Percentiles rank a stretch among this genome's conserved stretches.
phyloP scores from a whole-genome alignment of 2,797 vertebrate species.

The Etheostoma perlongum region DNA sequence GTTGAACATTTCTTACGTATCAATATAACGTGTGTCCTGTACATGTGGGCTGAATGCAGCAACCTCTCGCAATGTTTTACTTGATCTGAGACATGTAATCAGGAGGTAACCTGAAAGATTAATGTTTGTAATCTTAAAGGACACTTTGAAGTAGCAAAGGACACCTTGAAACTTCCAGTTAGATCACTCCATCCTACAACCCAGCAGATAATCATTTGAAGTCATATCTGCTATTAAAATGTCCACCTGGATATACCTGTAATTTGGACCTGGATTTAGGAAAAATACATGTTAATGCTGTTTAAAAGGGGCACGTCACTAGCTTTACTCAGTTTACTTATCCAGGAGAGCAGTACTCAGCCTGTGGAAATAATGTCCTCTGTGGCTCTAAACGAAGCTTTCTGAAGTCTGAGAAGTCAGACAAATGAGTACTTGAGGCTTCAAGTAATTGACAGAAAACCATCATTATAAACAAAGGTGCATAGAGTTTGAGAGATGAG shows the following conservation, averaged over 20 bases:
- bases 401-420: neutral
- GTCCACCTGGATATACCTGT: constrained; percentile 3
- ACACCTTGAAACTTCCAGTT: constrained; percentile 1
- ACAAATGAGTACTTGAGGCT: neutral
- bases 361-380: neutral
- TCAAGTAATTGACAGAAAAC: too few species aligned
- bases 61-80: neutral
- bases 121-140: neutral
- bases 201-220: constrained; percentile 11
- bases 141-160: constrained; percentile 25
- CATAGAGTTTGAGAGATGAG: neutral
- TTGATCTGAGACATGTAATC: neutral
- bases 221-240: constrained; percentile 33
- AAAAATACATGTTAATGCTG: neutral
- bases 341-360: neutral
- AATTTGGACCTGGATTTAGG: constrained; percentile 7
- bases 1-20: constrained; percentile 38
- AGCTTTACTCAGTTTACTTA: neutral
- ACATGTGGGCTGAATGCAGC: constrained; percentile 11
- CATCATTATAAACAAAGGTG: too few species aligned
- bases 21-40: constrained; percentile 9
- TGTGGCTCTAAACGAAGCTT: neutral
- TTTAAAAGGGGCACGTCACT: neutral
- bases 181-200: neutral
- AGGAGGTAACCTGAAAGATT: neutral